Base-by-base conservation (phyloP, 2,797 vertebrate species). In the Urosaurus nigricauda region DNA sequence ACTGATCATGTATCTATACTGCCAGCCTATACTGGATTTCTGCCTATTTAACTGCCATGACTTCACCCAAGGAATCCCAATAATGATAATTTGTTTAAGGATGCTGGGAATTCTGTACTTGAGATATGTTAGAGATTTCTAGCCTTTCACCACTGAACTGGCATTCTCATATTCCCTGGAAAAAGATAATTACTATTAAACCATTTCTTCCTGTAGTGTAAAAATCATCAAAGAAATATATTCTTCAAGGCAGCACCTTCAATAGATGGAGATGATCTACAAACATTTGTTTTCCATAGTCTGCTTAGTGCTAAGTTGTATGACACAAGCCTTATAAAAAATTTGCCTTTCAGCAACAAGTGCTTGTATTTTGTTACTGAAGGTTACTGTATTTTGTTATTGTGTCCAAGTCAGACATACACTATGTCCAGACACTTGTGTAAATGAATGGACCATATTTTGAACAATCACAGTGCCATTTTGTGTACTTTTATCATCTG, bases 241-340 rank as follows among this genome's bases (percentile, higher is more conserved):
- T 68, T 92, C 71, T 91, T 87, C 43, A 51, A 56, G 78, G 86
- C 78, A 85, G 4, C 24, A 87, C 63, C 47, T 53, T 53, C 56
- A 88, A 75, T 47, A 32, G 65, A 88, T 83, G 83, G 85, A 92
- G 60, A 11, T 53, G 9, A 32, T 58, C 60, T 84, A 21, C 63
- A 90, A 92, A 91, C 91, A 79, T 32, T n/a, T 75, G 14, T 53
- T 65, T 83, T 90, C 43, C 84, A 84, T 43, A 78, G 70, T 84
- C 81, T 79, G 87, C 70, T 92, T 90, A 2, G 63, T 16, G 71
- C 82, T 87, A 83, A 58, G 88, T 24, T 68, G 65, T 26, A 68
- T 4, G 11, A 51, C 7, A 51, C 47, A 51, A 51, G 47, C 47
- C 47, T 51, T 51, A 51, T 51, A 43, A 51, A 51, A 51, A 51